Evolutionary conservation across 2,888 invertebrate species (phyloP).

Genomic region (Pinctada fucata): DNA sequence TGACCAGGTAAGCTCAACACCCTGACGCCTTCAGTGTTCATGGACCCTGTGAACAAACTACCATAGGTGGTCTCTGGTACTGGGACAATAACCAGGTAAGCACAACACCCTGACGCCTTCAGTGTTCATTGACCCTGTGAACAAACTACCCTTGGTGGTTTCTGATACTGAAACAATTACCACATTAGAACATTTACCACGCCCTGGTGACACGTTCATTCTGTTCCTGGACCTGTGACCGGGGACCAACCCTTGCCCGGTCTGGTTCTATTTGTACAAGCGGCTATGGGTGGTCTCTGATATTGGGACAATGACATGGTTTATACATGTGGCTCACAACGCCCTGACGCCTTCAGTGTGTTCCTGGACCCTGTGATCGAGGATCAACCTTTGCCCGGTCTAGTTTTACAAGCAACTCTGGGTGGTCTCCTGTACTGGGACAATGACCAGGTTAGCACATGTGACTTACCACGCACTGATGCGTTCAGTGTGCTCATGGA

Average conservation of each 20-base stretch:
- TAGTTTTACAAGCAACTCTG: constrained; percentile 60
- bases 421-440: constrained; percentile 70
- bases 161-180: constrained; percentile 71
- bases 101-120: too few species aligned
- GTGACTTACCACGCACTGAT: constrained; percentile 62
- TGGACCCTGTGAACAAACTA: constrained; percentile 59
- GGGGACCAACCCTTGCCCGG: constrained; percentile 69
- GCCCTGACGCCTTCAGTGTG: constrained; percentile 61
- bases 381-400: constrained; percentile 68
- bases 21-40: too few species aligned
- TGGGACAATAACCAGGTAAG: constrained; percentile 70
- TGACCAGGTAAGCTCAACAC: constrained; percentile 71
- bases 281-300: constrained; percentile 65
- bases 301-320: constrained; percentile 62
- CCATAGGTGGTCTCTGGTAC: constrained; percentile 66
- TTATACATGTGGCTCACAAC: constrained; percentile 61
- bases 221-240: too few species aligned
- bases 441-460: constrained; percentile 69
- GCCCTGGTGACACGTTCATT: too few species aligned
- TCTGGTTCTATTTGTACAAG: constrained; percentile 61
- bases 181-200: too few species aligned
- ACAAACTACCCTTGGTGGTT: constrained; percentile 60
- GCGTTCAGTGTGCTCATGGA: constrained; percentile 66
- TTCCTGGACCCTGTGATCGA: constrained; percentile 60
- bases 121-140: constrained; percentile 62